Conservation (phyloP, 2,113 vertebrate genomes). For the Siniperca knerii region DNA sequence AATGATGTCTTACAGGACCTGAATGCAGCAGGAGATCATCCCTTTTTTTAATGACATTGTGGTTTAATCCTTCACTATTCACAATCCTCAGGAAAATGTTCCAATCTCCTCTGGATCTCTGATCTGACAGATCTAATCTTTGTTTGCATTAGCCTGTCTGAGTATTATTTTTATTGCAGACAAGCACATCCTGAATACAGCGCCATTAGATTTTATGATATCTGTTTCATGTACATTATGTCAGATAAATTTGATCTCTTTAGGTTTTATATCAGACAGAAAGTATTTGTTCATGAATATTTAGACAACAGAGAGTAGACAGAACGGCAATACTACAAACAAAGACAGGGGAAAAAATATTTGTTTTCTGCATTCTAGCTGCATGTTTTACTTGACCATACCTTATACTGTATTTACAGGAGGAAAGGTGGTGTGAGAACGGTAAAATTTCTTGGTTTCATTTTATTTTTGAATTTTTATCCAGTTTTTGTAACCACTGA, state of each 20-base stretch:
- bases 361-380: neutral
- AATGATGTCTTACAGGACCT: slow-evolving; percentile 74
- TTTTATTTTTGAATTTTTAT: neutral
- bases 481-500: neutral
- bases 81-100: slow-evolving; percentile 78
- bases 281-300: neutral
- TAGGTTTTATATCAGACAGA: slow-evolving; percentile 7
- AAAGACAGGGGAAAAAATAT: neutral
- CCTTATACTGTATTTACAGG: neutral
- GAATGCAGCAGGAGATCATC: slow-evolving; percentile 75
- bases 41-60: slow-evolving; percentile 83
- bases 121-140: slow-evolving; percentile 69
- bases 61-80: slow-evolving; percentile 79
- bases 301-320: neutral
- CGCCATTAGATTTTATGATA: slow-evolving; percentile 48
- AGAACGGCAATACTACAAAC: neutral
- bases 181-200: slow-evolving; percentile 4
- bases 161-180: slow-evolving; percentile 42
- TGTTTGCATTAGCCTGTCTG: slow-evolving; percentile 58
- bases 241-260: slow-evolving; percentile 13
- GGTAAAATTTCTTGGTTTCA: neutral
- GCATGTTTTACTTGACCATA: neutral
- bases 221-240: slow-evolving; percentile 47
- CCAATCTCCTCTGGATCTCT: slow-evolving; percentile 67
- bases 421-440: neutral